Evolutionary conservation across 2,113 vertebrate genomes (phyloP).

Genomic region (Hylia prasina): DNA sequence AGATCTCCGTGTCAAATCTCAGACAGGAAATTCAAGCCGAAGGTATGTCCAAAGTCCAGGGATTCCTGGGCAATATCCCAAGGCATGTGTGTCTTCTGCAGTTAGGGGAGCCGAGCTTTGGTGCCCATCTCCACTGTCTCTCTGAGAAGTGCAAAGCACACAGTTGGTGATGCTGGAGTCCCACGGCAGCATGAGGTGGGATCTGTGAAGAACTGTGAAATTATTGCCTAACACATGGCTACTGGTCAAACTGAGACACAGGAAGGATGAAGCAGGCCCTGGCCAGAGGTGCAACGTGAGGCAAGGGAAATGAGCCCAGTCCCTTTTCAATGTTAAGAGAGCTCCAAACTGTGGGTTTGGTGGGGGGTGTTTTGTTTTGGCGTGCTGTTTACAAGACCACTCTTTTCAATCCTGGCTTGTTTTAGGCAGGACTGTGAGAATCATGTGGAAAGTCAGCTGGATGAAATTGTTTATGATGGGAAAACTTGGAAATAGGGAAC

Average conservation of each 20-base stretch:
- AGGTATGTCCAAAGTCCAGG: background rate
- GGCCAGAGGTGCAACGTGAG: background rate
- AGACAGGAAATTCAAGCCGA: background rate
- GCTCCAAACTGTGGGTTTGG: background rate
- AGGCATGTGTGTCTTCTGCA: background rate
- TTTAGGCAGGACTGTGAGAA: background rate
- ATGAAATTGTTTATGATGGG: background rate
- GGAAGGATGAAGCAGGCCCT: background rate
- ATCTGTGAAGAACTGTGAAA: background rate
- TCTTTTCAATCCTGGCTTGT: background rate
- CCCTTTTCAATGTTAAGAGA: background rate
- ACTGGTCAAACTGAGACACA: accelerated
- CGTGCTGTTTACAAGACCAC: background rate
- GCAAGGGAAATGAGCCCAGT: background rate
- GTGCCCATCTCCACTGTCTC: background rate
- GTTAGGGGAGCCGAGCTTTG: background rate
- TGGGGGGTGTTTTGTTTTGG: background rate
- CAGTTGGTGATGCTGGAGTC: background rate
- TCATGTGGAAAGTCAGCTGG: background rate
- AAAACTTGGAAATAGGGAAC: background rate
- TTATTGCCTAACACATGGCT: background rate
- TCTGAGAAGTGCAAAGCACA: background rate
- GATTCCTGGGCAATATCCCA: background rate
- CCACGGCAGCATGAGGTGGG: background rate
- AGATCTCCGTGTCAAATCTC: background rate